Evolutionary conservation across 2,797 vertebrate genomes (phyloP), one percentile per base, ranked within the genome.

Genomic region (Labroides dimidiatus): DNA sequence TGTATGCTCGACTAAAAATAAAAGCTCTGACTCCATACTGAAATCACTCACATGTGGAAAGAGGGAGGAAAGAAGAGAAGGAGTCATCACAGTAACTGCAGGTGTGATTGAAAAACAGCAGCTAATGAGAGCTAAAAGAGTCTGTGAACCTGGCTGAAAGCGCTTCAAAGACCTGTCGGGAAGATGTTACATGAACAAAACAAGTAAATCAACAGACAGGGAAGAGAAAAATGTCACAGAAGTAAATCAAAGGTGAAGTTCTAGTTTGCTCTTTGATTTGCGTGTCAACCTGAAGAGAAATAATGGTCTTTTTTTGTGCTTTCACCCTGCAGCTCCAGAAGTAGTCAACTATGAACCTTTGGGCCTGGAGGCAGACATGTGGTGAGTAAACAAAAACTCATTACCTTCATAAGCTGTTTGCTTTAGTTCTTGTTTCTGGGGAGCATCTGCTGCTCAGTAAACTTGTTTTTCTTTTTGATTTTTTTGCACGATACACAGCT

Each of bases 361-460:
- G 78, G 97, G 97, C 78, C 94, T 99, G 67, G 98, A 99, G 92
- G 97, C 97, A 51, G 98, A 99, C 91, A 99, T 99, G 98, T 99
- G 97, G 98, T 99, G 93, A 96, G 97, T 72, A 55, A 65, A 56
- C 41, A 62, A 43, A 64, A 50, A 36, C 66, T 69, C 21, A 13
- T 55, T 14, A 21, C 56, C 36, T 12, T 72, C 30, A 69, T 27
- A 10, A 27, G 48, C 69, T 51, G 47, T 69, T 68, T 49, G 41
- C 44, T 5, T 50, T 19, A 0, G 1, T 41, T 43, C 21, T 42
- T 36, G n/a, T 48, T 58, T 62, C n/a, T 23, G 17, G 16, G 47
- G 30, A 73, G 69, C 73, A 73, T 57, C 71, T 84, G 81, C 72
- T 64, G 21, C 51, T 23, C 24, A 41, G 15, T 43, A 12, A 50